These are phyloP conservation scores for Platysteira castanea DNA, from an alignment of 2,113 vertebrate genomes.

Conservation along the genomic window DNA sequence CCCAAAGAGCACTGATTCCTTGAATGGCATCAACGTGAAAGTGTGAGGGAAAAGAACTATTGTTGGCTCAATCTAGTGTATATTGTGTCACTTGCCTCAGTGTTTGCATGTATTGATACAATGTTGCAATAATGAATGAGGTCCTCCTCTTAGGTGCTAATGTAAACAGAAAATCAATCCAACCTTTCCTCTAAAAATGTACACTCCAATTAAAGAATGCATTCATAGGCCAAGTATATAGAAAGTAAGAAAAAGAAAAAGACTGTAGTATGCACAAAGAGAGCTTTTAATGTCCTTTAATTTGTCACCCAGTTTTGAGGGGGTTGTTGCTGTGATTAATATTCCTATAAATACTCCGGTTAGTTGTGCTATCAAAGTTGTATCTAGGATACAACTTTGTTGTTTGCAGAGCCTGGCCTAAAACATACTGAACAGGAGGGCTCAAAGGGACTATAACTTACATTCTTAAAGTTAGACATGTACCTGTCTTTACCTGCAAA, in stretches of 20 bases:
- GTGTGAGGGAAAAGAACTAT: rapidly evolving
- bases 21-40: background rate
- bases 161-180: background rate
- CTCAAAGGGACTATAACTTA: background rate
- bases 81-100: background rate
- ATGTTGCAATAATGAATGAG: background rate
- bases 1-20: background rate
- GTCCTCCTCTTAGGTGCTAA: background rate
- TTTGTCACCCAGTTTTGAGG: background rate
- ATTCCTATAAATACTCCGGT: background rate
- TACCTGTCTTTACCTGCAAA: background rate
- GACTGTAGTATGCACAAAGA: background rate
- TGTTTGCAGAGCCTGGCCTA: background rate
- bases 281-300: background rate
- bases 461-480: background rate
- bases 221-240: background rate
- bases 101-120: background rate
- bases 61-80: background rate
- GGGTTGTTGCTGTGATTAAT: background rate
- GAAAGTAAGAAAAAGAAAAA: background rate
- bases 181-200: background rate
- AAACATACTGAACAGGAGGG: background rate
- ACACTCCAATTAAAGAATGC: background rate
- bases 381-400: background rate
- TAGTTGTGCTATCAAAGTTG: background rate